Evolutionary conservation across 2,113 vertebrate species (phyloP).

Genomic region (Meriones unguiculatus): DNA sequence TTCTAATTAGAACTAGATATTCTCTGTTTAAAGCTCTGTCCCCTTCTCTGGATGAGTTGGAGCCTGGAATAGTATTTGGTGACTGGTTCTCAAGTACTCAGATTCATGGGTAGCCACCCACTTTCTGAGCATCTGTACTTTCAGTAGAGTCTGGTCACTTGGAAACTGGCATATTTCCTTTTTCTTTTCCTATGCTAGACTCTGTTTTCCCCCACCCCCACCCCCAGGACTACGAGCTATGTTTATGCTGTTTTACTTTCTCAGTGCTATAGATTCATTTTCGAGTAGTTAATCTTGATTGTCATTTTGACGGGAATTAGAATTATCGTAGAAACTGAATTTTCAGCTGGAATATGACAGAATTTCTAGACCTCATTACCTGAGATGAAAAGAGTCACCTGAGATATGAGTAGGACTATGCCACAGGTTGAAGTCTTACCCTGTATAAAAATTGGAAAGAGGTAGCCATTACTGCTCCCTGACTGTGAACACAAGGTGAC

Average conservation of each 20-base stretch:
- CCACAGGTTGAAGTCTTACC: background rate
- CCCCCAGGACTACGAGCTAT: too few species aligned
- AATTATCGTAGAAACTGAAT: background rate
- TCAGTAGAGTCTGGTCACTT: background rate
- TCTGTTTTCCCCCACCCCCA: background rate
- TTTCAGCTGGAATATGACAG: background rate
- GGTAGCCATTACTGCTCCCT: too few species aligned
- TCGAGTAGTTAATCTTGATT: background rate
- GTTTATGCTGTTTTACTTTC: background rate
- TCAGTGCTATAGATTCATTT: background rate
- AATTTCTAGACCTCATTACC: background rate
- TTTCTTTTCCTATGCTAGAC: background rate
- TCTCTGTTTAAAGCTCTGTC: background rate
- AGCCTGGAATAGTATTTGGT: background rate
- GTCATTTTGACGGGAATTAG: background rate
- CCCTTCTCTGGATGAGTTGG: background rate
- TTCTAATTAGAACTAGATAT: background rate
- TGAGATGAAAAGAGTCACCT: background rate
- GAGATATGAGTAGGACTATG: background rate
- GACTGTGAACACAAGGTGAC: background rate
- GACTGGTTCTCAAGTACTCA: background rate
- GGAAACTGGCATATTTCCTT: background rate
- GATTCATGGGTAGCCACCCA: too few species aligned
- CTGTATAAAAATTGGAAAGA: background rate
- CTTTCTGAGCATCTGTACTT: background rate